Base-by-base conservation (phyloP, 2,797 vertebrate species). In the Leptoclinus maculatus region DNA sequence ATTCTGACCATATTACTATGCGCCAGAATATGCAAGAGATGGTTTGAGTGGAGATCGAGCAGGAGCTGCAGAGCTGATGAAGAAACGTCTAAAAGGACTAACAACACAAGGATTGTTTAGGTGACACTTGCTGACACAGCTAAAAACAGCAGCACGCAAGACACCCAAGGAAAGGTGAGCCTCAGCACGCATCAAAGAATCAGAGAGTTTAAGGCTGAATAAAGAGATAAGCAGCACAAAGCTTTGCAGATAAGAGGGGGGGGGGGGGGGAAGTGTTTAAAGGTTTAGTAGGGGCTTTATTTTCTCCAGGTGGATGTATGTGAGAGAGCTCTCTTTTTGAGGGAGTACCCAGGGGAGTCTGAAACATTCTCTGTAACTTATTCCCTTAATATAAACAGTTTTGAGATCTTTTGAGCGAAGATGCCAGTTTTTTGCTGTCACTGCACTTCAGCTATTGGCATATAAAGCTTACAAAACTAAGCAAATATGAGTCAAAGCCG, bases 181-280 rank as follows among this genome's bases (percentile, higher is more conserved):
- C 71, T 77, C 62, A 2, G 68, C 82, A 79, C 41, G 71, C 78
- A 75, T 83, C 75, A 87, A 83, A 86, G 71, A 79, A 75, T 69
- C 78, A 66, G 4, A 70, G 71, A 66, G 83, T 87, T 87, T 77
- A 87, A 73, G 74, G 67, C 71, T 39, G 83, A 83, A 90, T 91
- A 41, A 88, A 91, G 80, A 78, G 81, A 88, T 84, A 85, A 88
- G 79, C 57, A 43, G 69, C 60, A 54, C 36, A 83, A 76, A 74
- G 77, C 79, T 74, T 71, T 58, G 80, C 68, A 87, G 86, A 76
- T 79, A 74, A 87, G 74, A 60, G 17, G 8, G 51, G 41, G 6
- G 23, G n/a, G n/a, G n/a, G n/a, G n/a, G n/a, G n/a, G n/a, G n/a
- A n/a, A 71, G 66, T 13, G 23, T 89, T 89, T 80, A 87, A 82